Base-by-base conservation (phyloP, 2,797 vertebrate genomes). In the Euthynnus affinis region DNA sequence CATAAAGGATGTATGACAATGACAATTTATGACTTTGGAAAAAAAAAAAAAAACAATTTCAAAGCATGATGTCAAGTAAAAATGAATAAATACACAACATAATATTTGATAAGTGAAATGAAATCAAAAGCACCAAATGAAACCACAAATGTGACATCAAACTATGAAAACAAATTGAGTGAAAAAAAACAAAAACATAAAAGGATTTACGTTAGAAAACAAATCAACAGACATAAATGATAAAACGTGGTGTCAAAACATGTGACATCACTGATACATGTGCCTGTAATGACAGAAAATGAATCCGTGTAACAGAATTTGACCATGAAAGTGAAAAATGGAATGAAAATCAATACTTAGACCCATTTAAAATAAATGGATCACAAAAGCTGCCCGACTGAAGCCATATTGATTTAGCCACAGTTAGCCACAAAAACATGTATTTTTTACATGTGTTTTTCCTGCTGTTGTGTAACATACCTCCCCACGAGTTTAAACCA, bases 401-500 rank as follows among this genome's bases (percentile, higher is more conserved):
- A 68, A 56, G 27, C 23, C 2, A 64, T 37, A 59, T 23, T 0
- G 0, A 53, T 56, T 15, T 15, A 65, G n/a, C n/a, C n/a, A n/a
- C n/a, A n/a, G 12, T 64, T 53, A 9, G 6, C 6, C 5, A 60
- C 27, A 60, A 65, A 76, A 73, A 79, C 22, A 27, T 20, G 8
- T 3, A 9, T 49, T 14, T 8, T 49, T 20, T 46, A n/a, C 18
- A 3, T 68, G 44, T 32, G 13, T 62, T 48, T 65, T 46, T 12
- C 13, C 5, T 52, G 14, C n/a, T 18, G 5, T 12, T 32, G 17
- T 0, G 2, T 59, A 73, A 85, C 93, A 20, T 96, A 99, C 98
- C 98, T 99, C 71, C 98, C 98, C 17, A 99, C 98, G 0, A 99
- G 95, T 87, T 99, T 99, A 92, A 99, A 99, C 98, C 98, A 99